Percentiles rank a stretch among this genome's conserved stretches.
These are phyloP conservation scores for Scortum barcoo DNA, from an alignment of 2,113 vertebrate species.

Conservation along the genomic window DNA sequence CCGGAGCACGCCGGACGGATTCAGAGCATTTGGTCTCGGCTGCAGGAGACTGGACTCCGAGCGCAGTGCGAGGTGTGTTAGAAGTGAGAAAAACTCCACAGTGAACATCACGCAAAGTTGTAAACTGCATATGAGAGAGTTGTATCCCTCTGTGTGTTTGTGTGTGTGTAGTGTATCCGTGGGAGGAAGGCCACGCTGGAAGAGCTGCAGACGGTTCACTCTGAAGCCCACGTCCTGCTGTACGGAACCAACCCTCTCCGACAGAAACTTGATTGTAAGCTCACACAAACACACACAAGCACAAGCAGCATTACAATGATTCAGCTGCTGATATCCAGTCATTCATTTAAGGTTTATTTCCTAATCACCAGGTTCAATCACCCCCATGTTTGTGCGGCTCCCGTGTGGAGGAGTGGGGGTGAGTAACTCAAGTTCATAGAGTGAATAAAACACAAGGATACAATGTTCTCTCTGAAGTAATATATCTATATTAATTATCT, in stretches of 20 bases:
- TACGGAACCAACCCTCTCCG: slow-evolving; percentile 97
- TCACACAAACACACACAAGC: slow-evolving; percentile 1
- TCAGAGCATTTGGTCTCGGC: slow-evolving; percentile 98
- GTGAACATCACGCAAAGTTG: background rate
- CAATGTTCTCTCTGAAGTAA: background rate
- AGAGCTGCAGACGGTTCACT: slow-evolving; percentile 97
- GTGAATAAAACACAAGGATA: background rate
- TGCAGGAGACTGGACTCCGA: slow-evolving; percentile 96
- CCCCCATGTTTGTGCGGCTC: slow-evolving; percentile 95
- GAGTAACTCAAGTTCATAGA: slow-evolving; percentile 55
- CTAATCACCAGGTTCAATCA: slow-evolving; percentile 89
- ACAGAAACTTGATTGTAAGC: slow-evolving; percentile 97
- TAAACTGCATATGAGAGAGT: slow-evolving; percentile 7
- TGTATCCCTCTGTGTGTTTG: slow-evolving; percentile 26
- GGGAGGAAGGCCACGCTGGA: slow-evolving; percentile 97
- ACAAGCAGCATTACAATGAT: background rate
- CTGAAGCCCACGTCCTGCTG: slow-evolving; percentile 93
- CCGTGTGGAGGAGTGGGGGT: slow-evolving; percentile 98
- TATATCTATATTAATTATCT: background rate
- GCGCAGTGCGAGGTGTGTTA: slow-evolving; percentile 93
- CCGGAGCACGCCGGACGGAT: slow-evolving; percentile 96
- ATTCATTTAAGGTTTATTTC: slow-evolving; percentile 5
- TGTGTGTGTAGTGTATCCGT: slow-evolving; percentile 89
- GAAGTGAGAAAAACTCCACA: background rate
- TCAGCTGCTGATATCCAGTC: background rate